These are phyloP conservation scores for Acanthopagrus latus DNA, from an alignment of 2,797 vertebrate species.

Conservation along the genomic window DNA sequence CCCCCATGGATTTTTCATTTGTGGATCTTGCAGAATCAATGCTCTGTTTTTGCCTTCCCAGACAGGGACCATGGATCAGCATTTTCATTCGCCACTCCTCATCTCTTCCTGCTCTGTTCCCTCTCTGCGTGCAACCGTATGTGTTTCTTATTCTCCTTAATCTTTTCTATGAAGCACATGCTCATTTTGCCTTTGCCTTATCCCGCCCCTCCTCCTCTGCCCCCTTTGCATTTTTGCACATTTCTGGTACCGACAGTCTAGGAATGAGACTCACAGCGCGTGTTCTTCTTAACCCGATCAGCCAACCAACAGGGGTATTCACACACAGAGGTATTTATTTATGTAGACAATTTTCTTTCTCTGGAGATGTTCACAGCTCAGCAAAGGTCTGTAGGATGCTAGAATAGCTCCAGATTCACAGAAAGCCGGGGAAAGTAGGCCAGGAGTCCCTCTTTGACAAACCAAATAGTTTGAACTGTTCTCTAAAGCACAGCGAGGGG, in stretches of 20 bases:
- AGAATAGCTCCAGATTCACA: constrained; percentile 67
- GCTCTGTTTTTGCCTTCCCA: constrained; percentile 82
- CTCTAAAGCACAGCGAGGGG: constrained; percentile 78
- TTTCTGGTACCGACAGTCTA: constrained; percentile 16
- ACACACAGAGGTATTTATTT: constrained; percentile 70
- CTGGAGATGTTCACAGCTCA: constrained; percentile 62
- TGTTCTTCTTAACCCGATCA: constrained; percentile 43
- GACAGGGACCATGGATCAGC: constrained; percentile 82
- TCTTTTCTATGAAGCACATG: constrained; percentile 76
- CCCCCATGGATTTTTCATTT: constrained; percentile 89
- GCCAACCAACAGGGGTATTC: constrained; percentile 51
- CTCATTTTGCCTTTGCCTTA: constrained; percentile 39
- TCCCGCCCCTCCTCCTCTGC: constrained; percentile 21
- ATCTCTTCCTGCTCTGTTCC: constrained; percentile 42
- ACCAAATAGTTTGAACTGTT: constrained; percentile 77
- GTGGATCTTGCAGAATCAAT: constrained; percentile 86
- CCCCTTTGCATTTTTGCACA: constrained; percentile 5
- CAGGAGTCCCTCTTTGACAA: constrained; percentile 76
- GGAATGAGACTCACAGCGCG: constrained; percentile 21
- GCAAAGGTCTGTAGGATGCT: constrained; percentile 57
- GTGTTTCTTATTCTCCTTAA: constrained; percentile 75
- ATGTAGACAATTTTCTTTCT: constrained; percentile 64
- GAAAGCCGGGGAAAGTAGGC: constrained; percentile 72
- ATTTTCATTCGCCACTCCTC: constrained; percentile 69
- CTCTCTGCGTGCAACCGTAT: constrained; percentile 25